A percentile compares a stretch with the other conserved stretches of the same genome.
phyloP scores from a whole-genome alignment of 2,797 vertebrate species.

The Ptychadena robeensis region DNA sequence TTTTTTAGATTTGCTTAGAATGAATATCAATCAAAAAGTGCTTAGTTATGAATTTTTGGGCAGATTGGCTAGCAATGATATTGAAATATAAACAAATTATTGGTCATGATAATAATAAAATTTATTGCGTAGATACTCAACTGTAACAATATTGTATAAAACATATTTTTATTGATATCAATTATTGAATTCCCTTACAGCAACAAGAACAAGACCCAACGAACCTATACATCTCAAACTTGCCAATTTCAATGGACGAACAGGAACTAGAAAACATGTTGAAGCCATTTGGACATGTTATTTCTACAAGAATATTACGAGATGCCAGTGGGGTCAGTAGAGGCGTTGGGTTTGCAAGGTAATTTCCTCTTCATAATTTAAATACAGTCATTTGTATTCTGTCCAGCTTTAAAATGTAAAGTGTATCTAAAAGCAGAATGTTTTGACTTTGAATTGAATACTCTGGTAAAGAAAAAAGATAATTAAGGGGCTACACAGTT shows the following conservation, averaged over 20 bases:
- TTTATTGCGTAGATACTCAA: too few species aligned
- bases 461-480: too few species aligned
- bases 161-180: too few species aligned
- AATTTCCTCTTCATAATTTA: slow-evolving; percentile 59
- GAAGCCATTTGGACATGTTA: slow-evolving; percentile 96
- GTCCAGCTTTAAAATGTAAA: not conserved
- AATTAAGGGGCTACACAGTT: too few species aligned
- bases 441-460: too few species aligned
- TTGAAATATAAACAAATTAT: too few species aligned
- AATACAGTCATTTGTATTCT: not conserved
- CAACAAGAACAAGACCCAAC: slow-evolving; percentile 99
- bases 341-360: slow-evolving; percentile 98
- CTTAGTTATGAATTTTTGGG: too few species aligned
- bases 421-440: too few species aligned
- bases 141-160: not conserved
- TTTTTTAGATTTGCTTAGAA: too few species aligned
- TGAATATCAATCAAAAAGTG: too few species aligned
- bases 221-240: slow-evolving; percentile 98
- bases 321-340: slow-evolving; percentile 96
- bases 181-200: slow-evolving; percentile 69
- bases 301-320: slow-evolving; percentile 96
- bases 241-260: slow-evolving; percentile 95
- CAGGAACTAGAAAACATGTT: slow-evolving; percentile 97
- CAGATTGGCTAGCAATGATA: too few species aligned
- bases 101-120: too few species aligned